Evolutionary conservation across 2,797 vertebrate genomes (phyloP), one percentile per base, ranked within the genome.

Genomic region (Fistularia commersonii): DNA sequence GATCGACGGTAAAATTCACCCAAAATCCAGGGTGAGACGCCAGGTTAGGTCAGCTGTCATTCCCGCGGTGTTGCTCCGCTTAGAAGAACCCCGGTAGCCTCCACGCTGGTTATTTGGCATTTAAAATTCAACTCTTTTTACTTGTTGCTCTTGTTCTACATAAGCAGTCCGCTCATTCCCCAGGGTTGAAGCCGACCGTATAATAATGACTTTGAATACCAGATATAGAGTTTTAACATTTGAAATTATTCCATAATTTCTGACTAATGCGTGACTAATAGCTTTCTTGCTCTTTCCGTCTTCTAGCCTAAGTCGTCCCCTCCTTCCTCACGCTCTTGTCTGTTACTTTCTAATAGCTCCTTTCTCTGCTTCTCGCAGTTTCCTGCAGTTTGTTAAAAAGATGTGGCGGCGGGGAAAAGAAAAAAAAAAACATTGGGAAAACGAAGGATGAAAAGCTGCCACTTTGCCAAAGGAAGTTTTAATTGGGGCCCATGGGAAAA

Each of bases 251-350:
- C 81, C 64, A 72, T 85, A 86, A 87, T 85, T 86, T 86, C 64
- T 65, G 66, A 70, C 79, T 87, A 87, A 87, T 84, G 87, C 70
- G 69, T 86, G 80, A 84, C 86, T 90, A 91, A 91, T 87, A 72
- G 82, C 78, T 80, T 82, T 66, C 71, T 70, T 77, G 79, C 81
- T 74, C 75, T 81, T 66, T 77, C 71, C 64, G 60, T 86, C 74
- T 73, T 69, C 54, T 44, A 55, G 52, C 57, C 63, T 54, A 53
- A 75, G 69, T 65, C 10, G 32, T 48, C 54, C 62, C 57, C 51
- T 54, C 57, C 41, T 39, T 54, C 53, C 66, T 47, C 70, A 61
- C 61, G 70, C 59, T 31, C 65, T 79, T 54, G 63, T 73, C 76
- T 80, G 67, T 72, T 71, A 60, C 66, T 77, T 80, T 73, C 76